Percentiles rank a stretch among this genome's conserved stretches.
Evolutionary conservation across 2,113 vertebrate species (phyloP).

Genomic region (Protobothrops mucrosquamatus): DNA sequence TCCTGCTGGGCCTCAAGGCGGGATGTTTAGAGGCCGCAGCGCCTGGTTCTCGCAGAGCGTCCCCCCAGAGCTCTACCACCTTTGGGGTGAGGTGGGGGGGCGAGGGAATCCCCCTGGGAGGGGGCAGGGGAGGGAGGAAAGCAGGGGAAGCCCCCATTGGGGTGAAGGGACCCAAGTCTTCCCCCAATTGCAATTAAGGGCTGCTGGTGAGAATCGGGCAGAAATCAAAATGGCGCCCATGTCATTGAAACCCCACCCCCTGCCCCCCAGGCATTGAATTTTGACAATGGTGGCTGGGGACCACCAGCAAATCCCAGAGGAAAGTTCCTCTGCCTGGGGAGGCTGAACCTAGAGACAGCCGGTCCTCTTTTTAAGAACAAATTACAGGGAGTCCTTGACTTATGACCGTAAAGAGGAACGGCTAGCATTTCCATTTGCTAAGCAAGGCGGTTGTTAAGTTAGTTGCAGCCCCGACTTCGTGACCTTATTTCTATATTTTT

Average conservation of each 20-base stretch:
- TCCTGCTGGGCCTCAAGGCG: rapidly evolving
- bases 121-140: neutral
- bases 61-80: conserved; percentile 30
- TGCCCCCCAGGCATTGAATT: neutral
- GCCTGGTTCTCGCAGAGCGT: conserved; percentile 77
- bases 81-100: conserved; percentile 69
- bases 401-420: neutral
- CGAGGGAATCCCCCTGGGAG: neutral
- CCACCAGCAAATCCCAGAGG: neutral
- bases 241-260: neutral
- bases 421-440: neutral
- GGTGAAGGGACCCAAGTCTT: neutral
- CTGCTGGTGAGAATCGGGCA: neutral
- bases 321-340: neutral
- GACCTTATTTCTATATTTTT: neutral
- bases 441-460: neutral
- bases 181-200: neutral
- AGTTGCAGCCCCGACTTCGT: neutral
- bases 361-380: neutral
- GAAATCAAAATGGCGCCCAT: neutral
- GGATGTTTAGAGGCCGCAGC: conserved; percentile 63
- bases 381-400: neutral
- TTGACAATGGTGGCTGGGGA: neutral
- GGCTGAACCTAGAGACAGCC: neutral
- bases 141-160: neutral